Base-by-base conservation (phyloP, 1,140 invertebrate species). In the Bombus sibiricus region DNA sequence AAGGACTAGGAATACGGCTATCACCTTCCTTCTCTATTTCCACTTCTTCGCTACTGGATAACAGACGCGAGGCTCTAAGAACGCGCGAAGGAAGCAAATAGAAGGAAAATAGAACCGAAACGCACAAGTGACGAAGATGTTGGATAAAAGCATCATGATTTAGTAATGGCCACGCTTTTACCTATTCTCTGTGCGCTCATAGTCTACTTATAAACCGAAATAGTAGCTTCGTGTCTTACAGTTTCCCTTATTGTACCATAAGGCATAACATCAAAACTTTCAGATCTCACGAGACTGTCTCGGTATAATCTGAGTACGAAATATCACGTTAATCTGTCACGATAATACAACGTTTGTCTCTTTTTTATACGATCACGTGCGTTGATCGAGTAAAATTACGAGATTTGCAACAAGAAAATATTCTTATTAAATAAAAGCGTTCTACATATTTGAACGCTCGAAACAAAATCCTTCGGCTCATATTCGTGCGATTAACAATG, bases 111-210 rank as follows among this genome's bases (percentile, higher is more conserved):
- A 53, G 53, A n/a, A 13, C 25, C 32, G 87, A 86, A 47, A 66
- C 71, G 79, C 88, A 89, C 88, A 89, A 89, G 86, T 91, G 91
- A 93, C 91, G 89, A 86, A 83, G 89, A 73, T 84, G 66, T 64
- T 81, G 92, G 93, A 94, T 94, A 94, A 94, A 94, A 94, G 93
- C 94, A 93, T 94, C 94, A 91, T 94, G 94, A 94, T 89, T 94
- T 93, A 94, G 92, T 92, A 92, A 94, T 94, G 93, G 94, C 91
- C 89, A 91, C 91, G 88, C 85, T 85, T 90, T 90, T 90, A 83
- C 86, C 87, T 72, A 88, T 90, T 89, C 88, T 88, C 91, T 89
- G 77, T 76, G 59, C 85, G 18, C 78, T 47, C 85, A 53, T 76
- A 79, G 68, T 69, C 57, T 37, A 41, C 37, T 78, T 62, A 88